Percentiles rank a stretch among this genome's conserved stretches.
Evolutionary conservation across 2,113 vertebrate species (phyloP).

Genomic region (Limanda limanda): DNA sequence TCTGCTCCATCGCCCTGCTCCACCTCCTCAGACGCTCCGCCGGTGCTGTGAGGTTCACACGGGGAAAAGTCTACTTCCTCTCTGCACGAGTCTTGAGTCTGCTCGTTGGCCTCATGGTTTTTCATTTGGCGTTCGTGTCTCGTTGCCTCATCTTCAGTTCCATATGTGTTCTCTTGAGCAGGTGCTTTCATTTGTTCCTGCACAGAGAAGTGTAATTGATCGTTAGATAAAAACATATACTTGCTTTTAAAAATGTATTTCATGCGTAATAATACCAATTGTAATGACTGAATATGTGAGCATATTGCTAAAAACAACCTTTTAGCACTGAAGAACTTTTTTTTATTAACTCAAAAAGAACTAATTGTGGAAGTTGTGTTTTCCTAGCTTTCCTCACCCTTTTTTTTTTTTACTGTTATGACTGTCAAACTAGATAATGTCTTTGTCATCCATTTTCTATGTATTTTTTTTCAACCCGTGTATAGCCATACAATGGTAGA

Average conservation of each 20-base stretch:
- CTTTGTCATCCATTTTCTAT: no score
- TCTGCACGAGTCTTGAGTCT: neutral
- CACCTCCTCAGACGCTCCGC: conserved; percentile 8
- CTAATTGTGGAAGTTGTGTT: no score
- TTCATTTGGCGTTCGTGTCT: conserved; percentile 8
- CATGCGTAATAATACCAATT: neutral
- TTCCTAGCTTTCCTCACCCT: no score
- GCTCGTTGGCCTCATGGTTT: conserved; percentile 8
- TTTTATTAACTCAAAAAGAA: no score
- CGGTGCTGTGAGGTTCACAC: conserved; percentile 5
- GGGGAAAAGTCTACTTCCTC: neutral
- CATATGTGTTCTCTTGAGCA: conserved; percentile 6
- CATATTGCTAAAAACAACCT: no score
- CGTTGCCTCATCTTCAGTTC: neutral
- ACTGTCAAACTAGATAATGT: no score
- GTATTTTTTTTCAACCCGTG: no score
- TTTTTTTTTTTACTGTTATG: no score
- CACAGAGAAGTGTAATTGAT: conserved; percentile 1
- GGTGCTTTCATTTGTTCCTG: conserved; percentile 63
- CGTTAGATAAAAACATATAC: neutral
- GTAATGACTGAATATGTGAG: no score
- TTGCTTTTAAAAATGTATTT: neutral
- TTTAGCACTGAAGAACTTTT: no score
- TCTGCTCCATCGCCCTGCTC: neutral
- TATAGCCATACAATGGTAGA: no score